Conservation (phyloP, 2,113 vertebrate genomes). For the Podocnemis expansa region DNA sequence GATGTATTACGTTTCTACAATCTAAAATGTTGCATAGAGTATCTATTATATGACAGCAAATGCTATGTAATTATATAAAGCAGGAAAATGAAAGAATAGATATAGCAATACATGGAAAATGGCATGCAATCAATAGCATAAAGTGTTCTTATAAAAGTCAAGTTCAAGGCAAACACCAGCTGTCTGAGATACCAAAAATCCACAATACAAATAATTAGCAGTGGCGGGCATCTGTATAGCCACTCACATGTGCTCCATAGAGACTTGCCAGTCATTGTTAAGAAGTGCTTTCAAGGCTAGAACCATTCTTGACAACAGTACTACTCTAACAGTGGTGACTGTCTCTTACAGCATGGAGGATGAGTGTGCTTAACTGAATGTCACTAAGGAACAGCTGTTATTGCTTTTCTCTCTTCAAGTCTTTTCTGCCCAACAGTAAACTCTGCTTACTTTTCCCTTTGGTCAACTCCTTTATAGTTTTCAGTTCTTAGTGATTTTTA, state of each 20-base stretch:
- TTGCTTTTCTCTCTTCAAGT: neutral
- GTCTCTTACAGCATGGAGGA: neutral
- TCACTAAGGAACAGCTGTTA: neutral
- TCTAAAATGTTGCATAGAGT: neutral
- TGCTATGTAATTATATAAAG: neutral
- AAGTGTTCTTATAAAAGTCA: neutral
- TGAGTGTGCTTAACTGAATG: neutral
- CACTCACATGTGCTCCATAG: neutral
- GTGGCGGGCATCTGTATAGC: neutral
- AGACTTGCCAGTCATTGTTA: neutral
- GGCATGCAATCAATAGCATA: neutral
- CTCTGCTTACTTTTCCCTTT: neutral
- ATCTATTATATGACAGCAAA: neutral
- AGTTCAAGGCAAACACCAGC: conserved; percentile 15
- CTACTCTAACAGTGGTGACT: neutral
- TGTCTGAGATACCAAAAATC: neutral
- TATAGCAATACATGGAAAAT: neutral
- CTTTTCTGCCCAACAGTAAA: neutral
- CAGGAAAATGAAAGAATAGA: neutral
- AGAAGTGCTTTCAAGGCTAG: neutral
- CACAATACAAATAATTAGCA: neutral
- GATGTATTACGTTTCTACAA: neutral
- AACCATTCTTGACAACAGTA: neutral
- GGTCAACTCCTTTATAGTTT: neutral
- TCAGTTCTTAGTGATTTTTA: neutral